These are phyloP conservation scores for Sinocyclocheilus rhinocerous DNA, from an alignment of 2,113 vertebrate genomes.

Conservation along the genomic window DNA sequence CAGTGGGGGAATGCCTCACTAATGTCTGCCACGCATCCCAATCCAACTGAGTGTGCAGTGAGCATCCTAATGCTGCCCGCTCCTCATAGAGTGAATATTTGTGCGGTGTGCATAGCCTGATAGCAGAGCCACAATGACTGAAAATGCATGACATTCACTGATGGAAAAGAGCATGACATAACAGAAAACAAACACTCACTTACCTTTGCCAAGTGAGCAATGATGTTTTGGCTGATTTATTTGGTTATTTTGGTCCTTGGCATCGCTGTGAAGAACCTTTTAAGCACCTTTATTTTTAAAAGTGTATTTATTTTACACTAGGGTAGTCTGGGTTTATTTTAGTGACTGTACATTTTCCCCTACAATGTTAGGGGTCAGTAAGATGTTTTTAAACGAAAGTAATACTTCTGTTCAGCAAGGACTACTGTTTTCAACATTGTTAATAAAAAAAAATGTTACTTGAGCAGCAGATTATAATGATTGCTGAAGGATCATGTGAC, in stretches of 20 bases:
- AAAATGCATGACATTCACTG: constrained; percentile 9
- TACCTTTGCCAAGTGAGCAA: not conserved
- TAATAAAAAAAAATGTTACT: too few relatives aligned
- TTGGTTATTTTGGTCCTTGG: not conserved
- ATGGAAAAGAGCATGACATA: not conserved
- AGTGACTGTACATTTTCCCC: too few relatives aligned
- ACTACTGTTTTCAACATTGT: too few relatives aligned
- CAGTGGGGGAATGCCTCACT: constrained; percentile 36
- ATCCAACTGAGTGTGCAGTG: not conserved
- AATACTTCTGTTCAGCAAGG: too few relatives aligned
- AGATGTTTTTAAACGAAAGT: too few relatives aligned
- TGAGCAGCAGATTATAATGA: too few relatives aligned
- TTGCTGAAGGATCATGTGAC: too few relatives aligned
- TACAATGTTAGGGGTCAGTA: too few relatives aligned
- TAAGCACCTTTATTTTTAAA: too few relatives aligned
- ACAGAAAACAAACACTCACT: constrained; percentile 6
- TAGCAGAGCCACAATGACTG: constrained; percentile 5
- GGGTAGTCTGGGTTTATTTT: too few relatives aligned
- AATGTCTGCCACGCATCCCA: constrained; percentile 10
- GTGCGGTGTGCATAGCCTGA: not conserved
- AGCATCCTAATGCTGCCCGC: not conserved
- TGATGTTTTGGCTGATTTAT: constrained; percentile 5
- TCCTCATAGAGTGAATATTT: not conserved
- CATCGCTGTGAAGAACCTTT: too few relatives aligned
- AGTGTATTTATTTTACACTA: too few relatives aligned